A percentile compares a stretch with the other conserved stretches of the same genome.
These are phyloP conservation scores for Acanthochromis polyacanthus DNA, from an alignment of 2,113 vertebrate genomes.

Conservation along the genomic window DNA sequence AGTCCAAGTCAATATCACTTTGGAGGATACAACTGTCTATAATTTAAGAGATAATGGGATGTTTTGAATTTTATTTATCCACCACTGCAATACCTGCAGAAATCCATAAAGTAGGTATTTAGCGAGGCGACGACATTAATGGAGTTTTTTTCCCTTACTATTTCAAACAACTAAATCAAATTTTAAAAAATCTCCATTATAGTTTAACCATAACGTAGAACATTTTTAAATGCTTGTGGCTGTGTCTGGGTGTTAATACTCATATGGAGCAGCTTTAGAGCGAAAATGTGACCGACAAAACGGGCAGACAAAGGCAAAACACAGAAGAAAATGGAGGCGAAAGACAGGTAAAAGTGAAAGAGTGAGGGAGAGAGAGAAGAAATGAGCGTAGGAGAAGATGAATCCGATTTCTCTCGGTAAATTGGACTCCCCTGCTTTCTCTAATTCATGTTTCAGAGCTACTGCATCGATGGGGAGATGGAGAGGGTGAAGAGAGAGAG, in stretches of 20 bases:
- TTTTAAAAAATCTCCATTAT: slow-evolving; percentile 16
- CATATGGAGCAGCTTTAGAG: neutral
- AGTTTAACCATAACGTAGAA: slow-evolving; percentile 10
- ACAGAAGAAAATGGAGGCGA: slow-evolving; percentile 61
- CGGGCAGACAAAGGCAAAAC: slow-evolving; percentile 60
- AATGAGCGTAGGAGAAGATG: slow-evolving; percentile 78
- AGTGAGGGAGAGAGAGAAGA: slow-evolving; percentile 56
- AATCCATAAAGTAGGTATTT: slow-evolving; percentile 17
- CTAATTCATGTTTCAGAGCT: slow-evolving; percentile 91
- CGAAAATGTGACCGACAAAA: slow-evolving; percentile 31
- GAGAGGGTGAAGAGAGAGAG: slow-evolving; percentile 80
- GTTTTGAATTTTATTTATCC: slow-evolving; percentile 20
- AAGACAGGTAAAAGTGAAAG: slow-evolving; percentile 57
- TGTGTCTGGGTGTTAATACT: neutral
- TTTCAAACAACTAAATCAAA: slow-evolving; percentile 28
- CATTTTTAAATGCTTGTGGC: neutral
- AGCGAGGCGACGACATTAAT: neutral
- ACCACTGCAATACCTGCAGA: slow-evolving; percentile 8
- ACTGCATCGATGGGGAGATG: slow-evolving; percentile 84
- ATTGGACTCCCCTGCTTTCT: slow-evolving; percentile 91
- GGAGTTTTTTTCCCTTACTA: slow-evolving; percentile 13
- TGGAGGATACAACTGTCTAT: neutral
- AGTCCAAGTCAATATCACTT: slow-evolving; percentile 8
- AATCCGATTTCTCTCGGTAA: slow-evolving; percentile 85
- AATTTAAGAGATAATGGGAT: slow-evolving; percentile 21